Base-by-base conservation (phyloP, 2,888 invertebrate species). In the Pherbina coryleti region DNA sequence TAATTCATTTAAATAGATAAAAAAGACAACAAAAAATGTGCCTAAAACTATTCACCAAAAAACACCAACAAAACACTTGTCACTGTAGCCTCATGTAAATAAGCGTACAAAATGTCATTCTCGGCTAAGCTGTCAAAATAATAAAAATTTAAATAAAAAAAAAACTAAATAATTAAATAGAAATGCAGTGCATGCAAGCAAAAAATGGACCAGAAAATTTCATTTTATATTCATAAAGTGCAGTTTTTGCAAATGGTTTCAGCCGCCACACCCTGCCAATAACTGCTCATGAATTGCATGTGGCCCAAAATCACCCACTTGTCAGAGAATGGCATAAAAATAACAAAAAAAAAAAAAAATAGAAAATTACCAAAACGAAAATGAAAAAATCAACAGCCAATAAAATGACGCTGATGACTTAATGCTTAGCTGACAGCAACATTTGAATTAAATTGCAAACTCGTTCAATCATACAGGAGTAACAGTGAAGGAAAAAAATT, bases 391-490 rank as follows among this genome's bases (percentile, higher is more conserved):
- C 5, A 31, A 31, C 31, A 31, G 5, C 11, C 44, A 44, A 11
- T 11, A 44, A 44, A 44, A 44, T 44, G 31, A 31, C 28, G 31
- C 31, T 73, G 73, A 73, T 44, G 62, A 62, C 60, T 73, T 53
- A 73, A 73, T 62, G 73, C 49, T 25, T 34, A 60, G 73, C 28
- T 62, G 73, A 73, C 62, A 44, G 73, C 17, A 44, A 17, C 44
- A 73, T 73, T 60, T 49, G 73, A 73, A 62, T 73, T 73, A 37
- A 60, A 73, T 73, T 60, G 73, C 60, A 22, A 62, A 22, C 49
- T n/a, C 19, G 72, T 53, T 37, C 72, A 31, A 14, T 31, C 31
- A 25, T 57, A 22, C 8, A 72, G 17, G 28, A 31, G 31, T 2
- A n/a, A 31, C 64, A 31, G 64, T 31, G 3, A n/a, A 55, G 28